These are phyloP conservation scores for Trilocha varians DNA, from an alignment of 2,888 invertebrate genomes.

Conservation along the genomic window DNA sequence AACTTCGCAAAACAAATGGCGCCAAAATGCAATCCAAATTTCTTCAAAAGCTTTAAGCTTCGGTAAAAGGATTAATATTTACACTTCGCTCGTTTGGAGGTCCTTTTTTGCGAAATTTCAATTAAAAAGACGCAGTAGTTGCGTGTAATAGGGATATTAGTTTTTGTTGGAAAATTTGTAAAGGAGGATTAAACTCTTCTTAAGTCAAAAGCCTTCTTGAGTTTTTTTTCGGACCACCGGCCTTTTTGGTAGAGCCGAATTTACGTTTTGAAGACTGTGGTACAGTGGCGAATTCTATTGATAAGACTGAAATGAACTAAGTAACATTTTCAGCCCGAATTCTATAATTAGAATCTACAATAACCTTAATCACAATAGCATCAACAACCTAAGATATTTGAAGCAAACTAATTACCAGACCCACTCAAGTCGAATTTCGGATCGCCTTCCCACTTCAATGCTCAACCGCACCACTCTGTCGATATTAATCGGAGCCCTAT, in stretches of 20 bases:
- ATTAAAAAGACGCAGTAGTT: not conserved
- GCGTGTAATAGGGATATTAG: not conserved
- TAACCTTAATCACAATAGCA: not conserved
- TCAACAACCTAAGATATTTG: too few relatives aligned
- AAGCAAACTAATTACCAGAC: too few relatives aligned
- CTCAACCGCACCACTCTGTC: slow-evolving; percentile 1
- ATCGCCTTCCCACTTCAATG: not conserved
- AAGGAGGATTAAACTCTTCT: not conserved
- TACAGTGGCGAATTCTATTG: too few relatives aligned
- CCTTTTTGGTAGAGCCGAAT: not conserved
- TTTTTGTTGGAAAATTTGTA: not conserved
- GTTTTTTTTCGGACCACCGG: too few relatives aligned
- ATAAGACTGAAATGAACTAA: too few relatives aligned
- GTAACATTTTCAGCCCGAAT: too few relatives aligned
- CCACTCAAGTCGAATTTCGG: too few relatives aligned
- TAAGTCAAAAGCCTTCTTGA: not conserved
- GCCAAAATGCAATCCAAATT: slow-evolving; percentile 27
- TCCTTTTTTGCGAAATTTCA: slow-evolving; percentile 16
- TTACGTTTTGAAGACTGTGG: too few relatives aligned
- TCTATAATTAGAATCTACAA: not conserved
- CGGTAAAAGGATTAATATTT: slow-evolving; percentile 44
- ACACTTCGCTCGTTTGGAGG: slow-evolving; percentile 29
- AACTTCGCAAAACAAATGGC: too few relatives aligned
- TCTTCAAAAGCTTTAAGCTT: slow-evolving; percentile 10
- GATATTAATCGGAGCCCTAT: slow-evolving; percentile 26